A percentile compares a stretch with the other conserved stretches of the same genome.
phyloP scores from a whole-genome alignment of 2,113 vertebrate species.

The Hylia prasina region DNA sequence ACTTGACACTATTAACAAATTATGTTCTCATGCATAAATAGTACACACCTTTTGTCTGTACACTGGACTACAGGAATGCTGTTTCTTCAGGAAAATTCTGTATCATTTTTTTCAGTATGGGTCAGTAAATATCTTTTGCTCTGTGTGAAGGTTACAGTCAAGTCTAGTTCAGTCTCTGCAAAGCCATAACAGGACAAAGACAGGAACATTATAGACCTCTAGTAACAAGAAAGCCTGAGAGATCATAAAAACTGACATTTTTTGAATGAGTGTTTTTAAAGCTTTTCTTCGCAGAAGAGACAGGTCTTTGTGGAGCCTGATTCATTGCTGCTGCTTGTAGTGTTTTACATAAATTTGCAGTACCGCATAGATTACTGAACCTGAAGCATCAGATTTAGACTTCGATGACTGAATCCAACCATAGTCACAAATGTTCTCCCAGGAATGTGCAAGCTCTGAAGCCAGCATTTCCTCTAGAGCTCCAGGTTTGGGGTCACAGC shows the following conservation, averaged over 20 bases:
- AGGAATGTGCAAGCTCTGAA: not conserved
- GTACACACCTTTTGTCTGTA: not conserved
- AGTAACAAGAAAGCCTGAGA: not conserved
- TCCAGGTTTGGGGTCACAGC: not conserved
- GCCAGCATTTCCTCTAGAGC: not conserved
- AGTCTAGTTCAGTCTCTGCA: not conserved
- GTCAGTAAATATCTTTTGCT: not conserved
- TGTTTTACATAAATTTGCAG: not conserved
- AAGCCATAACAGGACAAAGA: not conserved
- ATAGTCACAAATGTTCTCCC: too few species aligned
- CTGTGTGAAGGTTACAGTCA: not conserved
- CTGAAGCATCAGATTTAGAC: not conserved
- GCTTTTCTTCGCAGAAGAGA: not conserved
- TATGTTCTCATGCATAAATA: not conserved
- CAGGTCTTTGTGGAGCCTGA: not conserved
- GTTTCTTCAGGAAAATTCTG: not conserved
- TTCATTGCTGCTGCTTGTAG: not conserved
- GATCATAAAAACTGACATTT: not conserved
- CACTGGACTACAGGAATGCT: not conserved
- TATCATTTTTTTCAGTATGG: not conserved
- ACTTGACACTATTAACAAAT: not conserved
- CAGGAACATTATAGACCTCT: not conserved
- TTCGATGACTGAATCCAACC: not conserved
- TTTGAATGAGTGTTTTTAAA: not conserved
- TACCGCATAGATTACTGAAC: not conserved